A percentile compares a stretch with the other conserved stretches of the same genome.
Conservation (phyloP, 2,113 vertebrate genomes). For the Sciurus niger region DNA sequence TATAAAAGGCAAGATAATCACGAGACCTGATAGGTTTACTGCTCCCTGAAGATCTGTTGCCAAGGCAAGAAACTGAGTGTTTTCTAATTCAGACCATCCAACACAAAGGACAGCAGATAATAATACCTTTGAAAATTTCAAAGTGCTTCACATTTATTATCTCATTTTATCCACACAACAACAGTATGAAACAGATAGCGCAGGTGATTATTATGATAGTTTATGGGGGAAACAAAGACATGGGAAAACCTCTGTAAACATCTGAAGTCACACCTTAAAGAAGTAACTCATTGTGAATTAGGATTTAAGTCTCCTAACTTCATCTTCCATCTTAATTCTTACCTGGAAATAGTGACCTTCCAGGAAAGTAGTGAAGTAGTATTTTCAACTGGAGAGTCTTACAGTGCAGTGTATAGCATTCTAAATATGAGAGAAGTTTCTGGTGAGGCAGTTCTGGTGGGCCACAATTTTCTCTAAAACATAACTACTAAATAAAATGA, state of each 20-base stretch:
- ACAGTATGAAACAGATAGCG: neutral
- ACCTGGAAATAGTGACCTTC: constrained; percentile 16
- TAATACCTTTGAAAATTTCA: constrained; percentile 61
- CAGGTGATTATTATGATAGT: constrained; percentile 32
- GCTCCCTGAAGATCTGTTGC: constrained; percentile 37
- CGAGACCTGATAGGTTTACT: neutral
- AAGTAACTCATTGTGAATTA: constrained; percentile 15
- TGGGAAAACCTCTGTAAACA: neutral
- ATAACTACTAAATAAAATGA: constrained; percentile 11
- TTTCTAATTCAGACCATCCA: constrained; percentile 58
- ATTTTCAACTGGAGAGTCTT: neutral
- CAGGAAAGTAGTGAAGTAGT: neutral
- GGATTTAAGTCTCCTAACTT: neutral
- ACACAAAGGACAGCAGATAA: constrained; percentile 63
- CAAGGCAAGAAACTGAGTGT: constrained; percentile 46
- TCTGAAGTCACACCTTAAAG: neutral
- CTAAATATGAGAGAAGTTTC: neutral
- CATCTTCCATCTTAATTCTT: neutral
- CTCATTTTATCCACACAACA: constrained; percentile 62
- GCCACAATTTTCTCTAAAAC: constrained; percentile 36
- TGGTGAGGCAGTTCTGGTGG: neutral
- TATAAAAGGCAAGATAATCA: constrained; percentile 19
- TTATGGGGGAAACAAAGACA: constrained; percentile 50
- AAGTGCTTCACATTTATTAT: constrained; percentile 56
- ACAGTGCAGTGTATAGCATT: neutral